Base-by-base conservation (phyloP, 2,113 vertebrate species). In the Phylloscopus whistleri region DNA sequence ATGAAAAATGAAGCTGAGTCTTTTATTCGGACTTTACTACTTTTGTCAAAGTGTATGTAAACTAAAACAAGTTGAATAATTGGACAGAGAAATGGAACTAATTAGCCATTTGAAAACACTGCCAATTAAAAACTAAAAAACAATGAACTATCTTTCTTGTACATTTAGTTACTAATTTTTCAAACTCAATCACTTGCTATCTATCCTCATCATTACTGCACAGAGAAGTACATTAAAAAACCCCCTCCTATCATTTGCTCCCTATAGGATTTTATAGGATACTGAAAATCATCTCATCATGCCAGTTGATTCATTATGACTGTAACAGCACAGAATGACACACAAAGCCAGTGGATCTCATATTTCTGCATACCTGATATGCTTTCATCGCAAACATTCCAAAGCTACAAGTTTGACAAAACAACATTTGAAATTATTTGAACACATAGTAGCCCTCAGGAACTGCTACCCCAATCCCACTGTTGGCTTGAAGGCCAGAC, bases 391-490 rank as follows among this genome's bases (percentile, higher is more conserved):
- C 35, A 68, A 82, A 49, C 33, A 10, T 55, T 20, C 35, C 3
- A 3, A 82, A 84, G 66, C 27, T 46, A 48, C 33, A 41, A 18
- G 31, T 79, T 13, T 67, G 59, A 64, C 35, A 83, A 64, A 49
- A 44, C 19, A 51, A 1, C 24, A 93, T 49, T 41, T 76, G 78
- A 78, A 86, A 48, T 51, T 46, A 92, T 39, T 44, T 68, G 33
- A 58, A 85, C 28, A 33, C 0, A 0, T 0, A 60, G n/a, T 4
- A 27, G 70, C 30, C 3, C 2, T 3, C 28, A 27, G 11, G 28
- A 83, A 64, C 24, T 39, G 46, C 82, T 67, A n/a, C 24, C 22
- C 77, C 44, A 73, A 58, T 51, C 64, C 63, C 22, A 30, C 16
- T 27, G 16, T 2, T 59, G 74, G 63, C 52, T 59, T 49, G 28